phyloP scores from a whole-genome alignment of 1,140 invertebrate genomes.

The Ceratina calcarata region DNA sequence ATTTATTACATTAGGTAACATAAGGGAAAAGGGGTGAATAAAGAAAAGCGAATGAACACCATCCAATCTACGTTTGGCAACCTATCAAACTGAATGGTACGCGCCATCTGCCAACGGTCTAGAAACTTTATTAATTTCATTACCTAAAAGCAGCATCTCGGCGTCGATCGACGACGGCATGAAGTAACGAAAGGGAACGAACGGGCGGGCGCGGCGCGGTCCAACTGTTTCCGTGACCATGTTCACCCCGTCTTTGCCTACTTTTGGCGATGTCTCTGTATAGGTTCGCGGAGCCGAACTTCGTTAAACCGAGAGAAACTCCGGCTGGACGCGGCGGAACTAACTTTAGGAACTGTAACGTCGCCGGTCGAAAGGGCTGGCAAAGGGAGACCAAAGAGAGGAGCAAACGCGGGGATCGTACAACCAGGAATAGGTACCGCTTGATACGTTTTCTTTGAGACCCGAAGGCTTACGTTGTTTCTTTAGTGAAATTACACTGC shows the following conservation, averaged over 20 bases:
- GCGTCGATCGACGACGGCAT: constrained; percentile 31
- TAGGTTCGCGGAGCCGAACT: neutral
- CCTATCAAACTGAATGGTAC: constrained; percentile 26
- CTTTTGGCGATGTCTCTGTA: neutral
- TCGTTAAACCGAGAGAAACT: constrained; percentile 48
- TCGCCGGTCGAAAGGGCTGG: constrained; percentile 21
- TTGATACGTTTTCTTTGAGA: constrained; percentile 18
- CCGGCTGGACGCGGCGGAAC: constrained; percentile 35
- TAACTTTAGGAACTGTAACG: constrained; percentile 48
- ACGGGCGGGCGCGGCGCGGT: neutral
- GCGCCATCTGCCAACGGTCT: constrained; percentile 31
- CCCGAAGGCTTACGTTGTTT: neutral
- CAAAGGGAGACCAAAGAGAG: neutral
- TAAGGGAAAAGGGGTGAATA: neutral
- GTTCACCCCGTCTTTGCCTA: neutral
- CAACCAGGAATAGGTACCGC: neutral
- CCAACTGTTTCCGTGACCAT: neutral
- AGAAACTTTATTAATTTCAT: constrained; percentile 52
- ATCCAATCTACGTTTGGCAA: constrained; percentile 45
- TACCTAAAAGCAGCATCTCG: constrained; percentile 33
- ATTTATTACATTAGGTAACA: neutral
- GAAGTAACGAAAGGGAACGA: constrained; percentile 6
- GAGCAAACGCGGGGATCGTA: neutral
- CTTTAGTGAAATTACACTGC: neutral
- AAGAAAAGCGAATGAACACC: constrained; percentile 5